A percentile compares a stretch with the other conserved stretches of the same genome.
These are phyloP conservation scores for Haemorhous mexicanus DNA, from an alignment of 2,113 vertebrate species.

Conservation along the genomic window DNA sequence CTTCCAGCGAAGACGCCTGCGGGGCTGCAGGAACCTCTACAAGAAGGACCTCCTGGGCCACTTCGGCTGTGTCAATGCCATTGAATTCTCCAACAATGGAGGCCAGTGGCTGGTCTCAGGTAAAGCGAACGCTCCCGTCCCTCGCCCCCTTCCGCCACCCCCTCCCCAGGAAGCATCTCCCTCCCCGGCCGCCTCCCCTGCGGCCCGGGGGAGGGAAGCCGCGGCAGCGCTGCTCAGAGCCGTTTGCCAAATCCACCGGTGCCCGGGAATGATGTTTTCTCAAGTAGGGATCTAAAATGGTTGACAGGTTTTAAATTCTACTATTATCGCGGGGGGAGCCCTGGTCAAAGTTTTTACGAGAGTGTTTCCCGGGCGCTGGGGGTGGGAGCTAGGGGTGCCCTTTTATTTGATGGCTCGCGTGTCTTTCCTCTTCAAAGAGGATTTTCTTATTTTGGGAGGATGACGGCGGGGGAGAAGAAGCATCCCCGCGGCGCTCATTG, in stretches of 20 bases:
- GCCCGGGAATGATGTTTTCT: constrained; percentile 13
- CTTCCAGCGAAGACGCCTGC: constrained; percentile 91
- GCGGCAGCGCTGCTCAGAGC: constrained; percentile 19
- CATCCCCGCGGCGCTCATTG: background rate
- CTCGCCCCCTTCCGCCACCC: background rate
- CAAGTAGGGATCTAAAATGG: constrained; percentile 73
- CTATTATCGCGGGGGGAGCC: background rate
- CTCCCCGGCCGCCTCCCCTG: background rate
- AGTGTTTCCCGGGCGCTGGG: background rate
- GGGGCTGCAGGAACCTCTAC: constrained; percentile 92
- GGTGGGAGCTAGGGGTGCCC: background rate
- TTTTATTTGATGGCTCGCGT: background rate
- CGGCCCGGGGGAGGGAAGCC: constrained; percentile 30
- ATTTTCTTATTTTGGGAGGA: background rate
- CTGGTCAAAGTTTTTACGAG: constrained; percentile 36
- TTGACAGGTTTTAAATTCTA: constrained; percentile 73
- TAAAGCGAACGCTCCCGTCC: constrained; percentile 67
- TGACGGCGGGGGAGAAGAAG: background rate
- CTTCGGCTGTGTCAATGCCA: constrained; percentile 99
- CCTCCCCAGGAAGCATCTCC: background rate
- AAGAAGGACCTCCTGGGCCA: constrained; percentile 96
- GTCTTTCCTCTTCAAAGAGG: background rate
- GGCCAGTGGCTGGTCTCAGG: constrained; percentile 98
- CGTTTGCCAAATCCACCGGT: background rate
- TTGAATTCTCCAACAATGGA: constrained; percentile 98